Base-by-base conservation (phyloP, 2,113 vertebrate genomes). In the Psilopsiagon aurifrons region DNA sequence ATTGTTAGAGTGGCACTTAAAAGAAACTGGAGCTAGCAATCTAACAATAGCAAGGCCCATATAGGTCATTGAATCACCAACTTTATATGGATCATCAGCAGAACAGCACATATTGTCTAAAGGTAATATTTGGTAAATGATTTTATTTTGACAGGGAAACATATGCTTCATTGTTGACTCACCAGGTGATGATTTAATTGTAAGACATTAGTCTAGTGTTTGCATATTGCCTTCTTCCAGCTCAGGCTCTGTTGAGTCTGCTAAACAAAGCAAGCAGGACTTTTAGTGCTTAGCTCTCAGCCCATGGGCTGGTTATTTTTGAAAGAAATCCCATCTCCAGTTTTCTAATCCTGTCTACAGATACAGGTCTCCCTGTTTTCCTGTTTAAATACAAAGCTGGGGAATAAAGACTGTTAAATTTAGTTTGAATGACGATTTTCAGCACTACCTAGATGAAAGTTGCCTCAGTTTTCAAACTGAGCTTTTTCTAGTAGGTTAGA, bases 1-100 rank as follows among this genome's bases (percentile, higher is more conserved):
- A 88, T 78, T 94, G 91, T 91, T 92, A 64, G 84, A 94, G 63
- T 68, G 91, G 82, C 79, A 95, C 71, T 92, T 93, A 90, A 92
- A 97, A 93, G 94, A 82, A 92, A 20, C 33, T 63, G 57, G 89
- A 97, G 81, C 79, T 93, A 94, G 79, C 66, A 93, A 77, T 80
- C 91, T 79, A 81, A 93, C 84, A 94, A 88, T 49, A 96, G 90
- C 79, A 66, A 95, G 66, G 87, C 70, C 35, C 94, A 91, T 86
- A 84, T 83, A 90, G 93, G 96, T 95, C 94, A 92, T n/a, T 88
- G 79, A 95, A 96, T 96, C 76, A 82, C 57, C 60, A 79, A 64
- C 80, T 81, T 94, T 35, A 28, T 20, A 35, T 85, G 88, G 96
- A 81, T 94, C 89, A 92, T 70, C 44, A 73, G 33, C 29, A 47